Conservation (phyloP, 2,113 vertebrate species). For the Albula glossodonta region DNA sequence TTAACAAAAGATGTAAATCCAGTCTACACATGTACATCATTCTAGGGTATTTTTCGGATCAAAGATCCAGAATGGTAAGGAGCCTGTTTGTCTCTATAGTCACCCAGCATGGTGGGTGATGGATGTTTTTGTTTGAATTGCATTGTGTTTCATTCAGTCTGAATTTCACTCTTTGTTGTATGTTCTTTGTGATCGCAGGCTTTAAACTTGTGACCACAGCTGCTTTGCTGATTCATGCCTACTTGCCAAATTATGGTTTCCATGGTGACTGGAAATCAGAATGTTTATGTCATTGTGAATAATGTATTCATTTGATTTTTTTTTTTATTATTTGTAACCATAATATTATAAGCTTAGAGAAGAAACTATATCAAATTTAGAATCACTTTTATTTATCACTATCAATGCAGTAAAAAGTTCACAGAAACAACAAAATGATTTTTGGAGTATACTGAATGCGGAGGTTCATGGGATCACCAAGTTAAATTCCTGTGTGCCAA, state of each 20-base stretch:
- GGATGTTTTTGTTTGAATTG: background rate
- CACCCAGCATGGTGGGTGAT: background rate
- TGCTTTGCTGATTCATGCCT: background rate
- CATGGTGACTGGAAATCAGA: background rate
- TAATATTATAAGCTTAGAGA: background rate
- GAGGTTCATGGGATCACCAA: background rate
- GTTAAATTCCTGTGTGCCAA: background rate
- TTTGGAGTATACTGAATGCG: background rate
- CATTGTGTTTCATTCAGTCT: background rate
- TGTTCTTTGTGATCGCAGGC: background rate
- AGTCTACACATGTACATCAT: background rate
- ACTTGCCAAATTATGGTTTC: slow-evolving; percentile 22
- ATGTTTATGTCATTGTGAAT: background rate
- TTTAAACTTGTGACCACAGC: background rate
- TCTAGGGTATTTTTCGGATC: background rate
- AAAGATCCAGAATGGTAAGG: background rate
- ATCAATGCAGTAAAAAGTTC: background rate
- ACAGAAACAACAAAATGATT: background rate
- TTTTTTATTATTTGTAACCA: background rate
- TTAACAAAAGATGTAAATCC: background rate
- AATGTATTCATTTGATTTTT: background rate
- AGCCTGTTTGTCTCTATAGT: background rate
- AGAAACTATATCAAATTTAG: background rate
- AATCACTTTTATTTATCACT: slow-evolving; percentile 5
- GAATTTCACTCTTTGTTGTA: background rate